Conservation (phyloP, 2,888 invertebrate species). For the Epistrophe eligans region DNA sequence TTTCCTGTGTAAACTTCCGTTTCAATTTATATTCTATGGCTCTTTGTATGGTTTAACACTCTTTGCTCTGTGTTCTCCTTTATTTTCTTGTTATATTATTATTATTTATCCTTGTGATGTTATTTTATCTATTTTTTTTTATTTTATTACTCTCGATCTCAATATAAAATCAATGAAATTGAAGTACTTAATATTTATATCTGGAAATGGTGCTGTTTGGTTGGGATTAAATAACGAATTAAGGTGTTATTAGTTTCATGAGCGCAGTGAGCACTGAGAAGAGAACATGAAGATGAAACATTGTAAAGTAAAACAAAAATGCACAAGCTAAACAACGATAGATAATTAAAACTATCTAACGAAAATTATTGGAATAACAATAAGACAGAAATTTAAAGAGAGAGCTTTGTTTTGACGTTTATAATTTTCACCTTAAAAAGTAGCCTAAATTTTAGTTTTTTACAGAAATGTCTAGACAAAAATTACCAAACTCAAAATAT, state of each 20-base stretch:
- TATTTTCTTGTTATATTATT: background rate
- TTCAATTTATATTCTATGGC: background rate
- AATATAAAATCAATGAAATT: constrained; percentile 2
- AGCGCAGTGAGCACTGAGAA: background rate
- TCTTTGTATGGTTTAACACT: constrained; percentile 11
- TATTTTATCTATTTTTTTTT: background rate
- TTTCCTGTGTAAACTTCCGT: background rate
- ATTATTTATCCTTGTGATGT: background rate
- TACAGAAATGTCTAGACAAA: no score
- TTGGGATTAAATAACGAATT: background rate
- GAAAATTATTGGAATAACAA: no score
- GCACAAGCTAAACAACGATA: no score
- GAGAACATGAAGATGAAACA: background rate
- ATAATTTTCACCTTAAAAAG: no score
- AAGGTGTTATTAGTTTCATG: background rate
- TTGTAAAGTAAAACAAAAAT: no score
- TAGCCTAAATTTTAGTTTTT: no score
- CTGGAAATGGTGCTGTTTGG: background rate
- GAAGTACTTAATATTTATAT: background rate
- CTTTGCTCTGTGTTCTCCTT: background rate
- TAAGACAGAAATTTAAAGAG: no score
- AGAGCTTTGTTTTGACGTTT: no score
- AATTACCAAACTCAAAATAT: no score
- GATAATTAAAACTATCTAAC: no score
- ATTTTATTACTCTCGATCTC: background rate